A percentile compares a stretch with the other conserved stretches of the same genome.
These are phyloP conservation scores for Pseudomyrmex flavicornis DNA, from an alignment of 1,140 invertebrate species.

Conservation along the genomic window DNA sequence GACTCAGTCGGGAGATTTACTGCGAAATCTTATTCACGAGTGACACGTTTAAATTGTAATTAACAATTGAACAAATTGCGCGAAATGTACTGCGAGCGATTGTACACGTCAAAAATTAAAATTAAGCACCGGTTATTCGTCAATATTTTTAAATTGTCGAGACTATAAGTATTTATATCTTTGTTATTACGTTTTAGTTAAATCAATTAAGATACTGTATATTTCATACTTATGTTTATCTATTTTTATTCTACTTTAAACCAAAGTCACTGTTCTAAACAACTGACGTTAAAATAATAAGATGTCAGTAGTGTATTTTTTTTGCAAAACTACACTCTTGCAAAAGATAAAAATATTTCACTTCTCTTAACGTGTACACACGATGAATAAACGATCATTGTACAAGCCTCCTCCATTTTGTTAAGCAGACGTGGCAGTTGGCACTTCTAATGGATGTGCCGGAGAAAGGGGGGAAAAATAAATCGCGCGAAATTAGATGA, in stretches of 20 bases:
- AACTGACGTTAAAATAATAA: too few relatives aligned
- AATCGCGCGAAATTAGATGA: slow-evolving; percentile 59
- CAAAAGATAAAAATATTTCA: too few relatives aligned
- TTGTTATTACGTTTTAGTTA: too few relatives aligned
- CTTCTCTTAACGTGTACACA: background rate
- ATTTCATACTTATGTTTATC: background rate
- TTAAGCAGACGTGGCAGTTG: slow-evolving; percentile 7
- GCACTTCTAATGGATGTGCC: slow-evolving; percentile 1
- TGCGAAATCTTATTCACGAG: background rate
- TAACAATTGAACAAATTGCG: slow-evolving; percentile 4
- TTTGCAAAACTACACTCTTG: too few relatives aligned
- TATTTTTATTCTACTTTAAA: background rate
- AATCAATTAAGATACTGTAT: background rate
- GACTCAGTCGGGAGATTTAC: background rate
- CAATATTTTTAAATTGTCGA: too few relatives aligned
- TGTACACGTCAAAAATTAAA: background rate
- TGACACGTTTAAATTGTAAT: slow-evolving; percentile 36
- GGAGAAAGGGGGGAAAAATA: slow-evolving; percentile 16
- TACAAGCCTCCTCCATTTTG: background rate
- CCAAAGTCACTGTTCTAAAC: too few relatives aligned
- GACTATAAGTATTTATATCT: too few relatives aligned
- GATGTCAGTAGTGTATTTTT: too few relatives aligned
- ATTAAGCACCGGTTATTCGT: background rate
- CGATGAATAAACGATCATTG: background rate
- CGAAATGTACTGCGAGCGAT: background rate